phyloP scores from a whole-genome alignment of 2,113 vertebrate species.

The Otolemur garnettii region DNA sequence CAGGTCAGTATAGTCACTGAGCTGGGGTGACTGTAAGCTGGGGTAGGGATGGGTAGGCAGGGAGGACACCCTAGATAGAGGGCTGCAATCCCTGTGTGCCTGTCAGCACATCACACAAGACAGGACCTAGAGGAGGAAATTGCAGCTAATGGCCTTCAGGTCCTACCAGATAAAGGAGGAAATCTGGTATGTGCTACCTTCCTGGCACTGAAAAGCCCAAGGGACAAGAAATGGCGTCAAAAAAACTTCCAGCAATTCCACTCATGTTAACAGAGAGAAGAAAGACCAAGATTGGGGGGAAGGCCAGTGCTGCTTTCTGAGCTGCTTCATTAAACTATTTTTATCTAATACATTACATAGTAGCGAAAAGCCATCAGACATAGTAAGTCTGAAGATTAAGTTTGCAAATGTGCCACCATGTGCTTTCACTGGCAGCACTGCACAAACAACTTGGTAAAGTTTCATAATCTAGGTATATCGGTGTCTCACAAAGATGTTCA shows the following conservation, averaged over 20 bases:
- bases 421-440: too few relatives aligned
- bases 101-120: neutral
- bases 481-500: too few relatives aligned
- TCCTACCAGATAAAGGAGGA: neutral
- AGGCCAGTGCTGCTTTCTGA: neutral
- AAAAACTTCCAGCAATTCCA: neutral
- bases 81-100: neutral
- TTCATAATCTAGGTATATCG: too few relatives aligned
- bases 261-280: too few relatives aligned
- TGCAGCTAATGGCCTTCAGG: neutral
- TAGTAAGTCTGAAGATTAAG: too few relatives aligned
- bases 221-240: neutral
- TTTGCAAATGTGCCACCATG: too few relatives aligned
- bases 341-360: neutral
- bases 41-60: neutral
- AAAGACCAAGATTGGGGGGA: neutral
- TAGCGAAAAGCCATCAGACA: neutral
- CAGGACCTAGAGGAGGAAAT: neutral
- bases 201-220: neutral
- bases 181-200: neutral
- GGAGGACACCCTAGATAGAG: neutral
- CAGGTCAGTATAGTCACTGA: neutral
- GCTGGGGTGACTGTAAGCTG: neutral
- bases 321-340: neutral
- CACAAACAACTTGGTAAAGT: too few relatives aligned